Evolutionary conservation across 2,888 invertebrate genomes (phyloP).

Genomic region (Gerosis bhagava): DNA sequence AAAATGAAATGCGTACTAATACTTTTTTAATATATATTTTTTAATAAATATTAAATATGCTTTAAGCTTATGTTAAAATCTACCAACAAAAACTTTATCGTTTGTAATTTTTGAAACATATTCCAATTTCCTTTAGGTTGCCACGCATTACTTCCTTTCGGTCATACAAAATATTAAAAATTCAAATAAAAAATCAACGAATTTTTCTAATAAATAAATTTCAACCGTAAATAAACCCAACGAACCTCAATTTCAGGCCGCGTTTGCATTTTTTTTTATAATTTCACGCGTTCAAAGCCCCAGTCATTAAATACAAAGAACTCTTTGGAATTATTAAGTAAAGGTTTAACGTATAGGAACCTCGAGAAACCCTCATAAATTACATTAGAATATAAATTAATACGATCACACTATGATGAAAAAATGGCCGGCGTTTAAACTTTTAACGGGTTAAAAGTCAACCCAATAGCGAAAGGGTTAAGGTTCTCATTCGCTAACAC

Average conservation of each 20-base stretch:
- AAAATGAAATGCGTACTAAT: too few species aligned
- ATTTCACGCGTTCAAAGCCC: slow-evolving; percentile 51
- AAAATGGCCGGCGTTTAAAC: slow-evolving; percentile 39
- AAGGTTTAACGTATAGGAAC: slow-evolving; percentile 50
- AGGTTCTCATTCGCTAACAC: slow-evolving; percentile 1
- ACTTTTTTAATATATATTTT: too few species aligned
- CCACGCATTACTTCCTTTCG: too few species aligned
- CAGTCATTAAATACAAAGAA: slow-evolving; percentile 44
- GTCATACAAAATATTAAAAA: too few species aligned
- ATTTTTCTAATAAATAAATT: too few species aligned
- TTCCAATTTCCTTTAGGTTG: too few species aligned
- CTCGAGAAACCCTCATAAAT: slow-evolving; percentile 64
- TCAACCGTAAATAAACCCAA: slow-evolving; percentile 20
- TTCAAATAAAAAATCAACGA: too few species aligned
- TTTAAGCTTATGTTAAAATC: too few species aligned
- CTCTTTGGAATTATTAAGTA: slow-evolving; percentile 41
- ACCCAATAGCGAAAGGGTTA: slow-evolving; percentile 5
- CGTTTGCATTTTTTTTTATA: slow-evolving; percentile 57
- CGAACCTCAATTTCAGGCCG: slow-evolving; percentile 25
- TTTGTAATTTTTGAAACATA: too few species aligned
- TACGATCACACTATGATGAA: slow-evolving; percentile 63
- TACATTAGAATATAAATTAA: slow-evolving; percentile 79
- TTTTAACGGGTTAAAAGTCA: slow-evolving; percentile 9
- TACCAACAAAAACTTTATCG: too few species aligned
- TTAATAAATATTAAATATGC: too few species aligned